Percentiles rank a stretch among this genome's conserved stretches.
Conservation (phyloP, 2,113 vertebrate species). For the Polypterus senegalus region DNA sequence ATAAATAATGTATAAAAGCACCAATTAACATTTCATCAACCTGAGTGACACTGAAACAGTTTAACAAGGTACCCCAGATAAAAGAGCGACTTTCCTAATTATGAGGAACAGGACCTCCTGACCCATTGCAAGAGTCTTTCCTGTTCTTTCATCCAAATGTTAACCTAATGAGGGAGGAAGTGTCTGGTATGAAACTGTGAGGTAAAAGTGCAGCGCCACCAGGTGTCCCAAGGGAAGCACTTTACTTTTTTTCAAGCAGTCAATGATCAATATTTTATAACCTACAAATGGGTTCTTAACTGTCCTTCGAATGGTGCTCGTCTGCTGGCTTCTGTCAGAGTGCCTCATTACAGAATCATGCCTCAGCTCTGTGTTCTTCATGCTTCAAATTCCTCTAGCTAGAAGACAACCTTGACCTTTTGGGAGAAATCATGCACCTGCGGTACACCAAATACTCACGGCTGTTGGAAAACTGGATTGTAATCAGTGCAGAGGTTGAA, state of each 20-base stretch:
- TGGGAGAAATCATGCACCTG: neutral
- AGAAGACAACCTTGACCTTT: neutral
- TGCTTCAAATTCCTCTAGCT: neutral
- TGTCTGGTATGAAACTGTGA: slow-evolving; percentile 36
- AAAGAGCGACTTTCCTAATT: slow-evolving; percentile 70
- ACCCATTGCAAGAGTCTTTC: slow-evolving; percentile 35
- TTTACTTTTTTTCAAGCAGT: slow-evolving; percentile 29
- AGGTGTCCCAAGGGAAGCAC: slow-evolving; percentile 26
- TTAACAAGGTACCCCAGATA: slow-evolving; percentile 66
- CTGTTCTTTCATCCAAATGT: slow-evolving; percentile 55
- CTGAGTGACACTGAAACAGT: slow-evolving; percentile 69
- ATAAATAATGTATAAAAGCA: slow-evolving; percentile 77
- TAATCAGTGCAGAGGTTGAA: too few species aligned
- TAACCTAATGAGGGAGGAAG: slow-evolving; percentile 53
- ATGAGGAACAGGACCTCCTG: slow-evolving; percentile 61
- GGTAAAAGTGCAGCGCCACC: slow-evolving; percentile 27
- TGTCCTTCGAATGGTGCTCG: neutral
- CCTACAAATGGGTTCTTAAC: slow-evolving; percentile 26
- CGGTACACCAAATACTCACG: too few species aligned
- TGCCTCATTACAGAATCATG: neutral
- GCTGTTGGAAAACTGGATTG: too few species aligned
- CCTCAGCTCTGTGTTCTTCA: neutral
- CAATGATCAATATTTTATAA: slow-evolving; percentile 34
- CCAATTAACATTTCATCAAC: slow-evolving; percentile 51
- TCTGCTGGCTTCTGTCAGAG: neutral